A percentile compares a stretch with the other conserved stretches of the same genome.
Conservation (phyloP, 30 jellyfish, hydroid and myxozoan genomes). For the Aurelia aurita region DNA sequence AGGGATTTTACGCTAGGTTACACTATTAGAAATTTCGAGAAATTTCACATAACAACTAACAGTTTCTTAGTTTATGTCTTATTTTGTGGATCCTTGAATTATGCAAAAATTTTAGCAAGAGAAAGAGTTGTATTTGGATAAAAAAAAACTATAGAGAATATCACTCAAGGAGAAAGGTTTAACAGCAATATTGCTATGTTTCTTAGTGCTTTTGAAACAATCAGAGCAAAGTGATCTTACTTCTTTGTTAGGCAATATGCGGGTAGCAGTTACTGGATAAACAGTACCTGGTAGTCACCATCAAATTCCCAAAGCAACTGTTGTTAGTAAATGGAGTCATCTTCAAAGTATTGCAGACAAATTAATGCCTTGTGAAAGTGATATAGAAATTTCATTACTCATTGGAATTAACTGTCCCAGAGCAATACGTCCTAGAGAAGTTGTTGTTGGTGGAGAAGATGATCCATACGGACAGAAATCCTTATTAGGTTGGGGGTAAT, state of each 20-base stretch:
- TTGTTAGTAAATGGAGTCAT: conserved; percentile 1
- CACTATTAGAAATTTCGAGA: too few species aligned
- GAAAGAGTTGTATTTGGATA: too few species aligned
- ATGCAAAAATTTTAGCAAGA: too few species aligned
- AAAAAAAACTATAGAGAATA: too few species aligned
- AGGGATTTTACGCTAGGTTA: too few species aligned
- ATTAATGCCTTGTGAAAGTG: not conserved
- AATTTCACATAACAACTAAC: too few species aligned
- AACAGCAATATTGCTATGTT: too few species aligned
- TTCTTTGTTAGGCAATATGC: too few species aligned
- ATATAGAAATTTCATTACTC: not conserved
- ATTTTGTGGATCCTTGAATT: too few species aligned
- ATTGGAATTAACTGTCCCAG: not conserved
- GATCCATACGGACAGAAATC: not conserved
- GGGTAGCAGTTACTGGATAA: not conserved
- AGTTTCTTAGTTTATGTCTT: too few species aligned
- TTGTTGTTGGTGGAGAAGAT: not conserved
- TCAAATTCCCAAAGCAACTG: not conserved
- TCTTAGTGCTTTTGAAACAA: too few species aligned
- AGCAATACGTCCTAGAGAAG: conserved; percentile 4
- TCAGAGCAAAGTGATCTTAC: not conserved
- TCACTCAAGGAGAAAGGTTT: too few species aligned
- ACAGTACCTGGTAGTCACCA: not conserved
- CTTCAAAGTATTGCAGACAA: not conserved
- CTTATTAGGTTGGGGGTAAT: not conserved